A percentile compares a stretch with the other conserved stretches of the same genome.
phyloP scores from a whole-genome alignment of 92 coral and sea anemone species.

The Porites cylindrica region DNA sequence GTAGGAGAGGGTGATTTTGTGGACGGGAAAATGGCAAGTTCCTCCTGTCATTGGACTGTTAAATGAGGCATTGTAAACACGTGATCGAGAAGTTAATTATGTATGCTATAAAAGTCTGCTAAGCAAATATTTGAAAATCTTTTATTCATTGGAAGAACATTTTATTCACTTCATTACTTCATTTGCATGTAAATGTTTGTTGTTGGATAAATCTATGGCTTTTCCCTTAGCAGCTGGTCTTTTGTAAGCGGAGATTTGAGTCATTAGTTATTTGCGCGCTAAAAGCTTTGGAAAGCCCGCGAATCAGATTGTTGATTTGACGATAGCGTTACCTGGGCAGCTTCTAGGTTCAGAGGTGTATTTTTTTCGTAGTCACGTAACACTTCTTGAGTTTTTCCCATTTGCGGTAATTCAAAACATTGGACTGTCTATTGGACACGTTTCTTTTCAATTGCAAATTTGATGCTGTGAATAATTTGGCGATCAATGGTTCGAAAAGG shows the following conservation, averaged over 20 bases:
- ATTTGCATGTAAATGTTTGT: conserved; percentile 38
- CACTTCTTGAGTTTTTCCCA: neutral
- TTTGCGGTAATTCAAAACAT: neutral
- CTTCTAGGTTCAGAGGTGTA: neutral
- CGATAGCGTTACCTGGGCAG: conserved; percentile 27
- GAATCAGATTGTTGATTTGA: neutral
- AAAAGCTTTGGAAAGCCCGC: conserved; percentile 25
- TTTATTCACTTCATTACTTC: conserved; percentile 6
- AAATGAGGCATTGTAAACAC: neutral
- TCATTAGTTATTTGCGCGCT: neutral
- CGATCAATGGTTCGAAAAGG: neutral
- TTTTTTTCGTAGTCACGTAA: neutral
- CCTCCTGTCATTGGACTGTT: no score
- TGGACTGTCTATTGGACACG: conserved; percentile 14
- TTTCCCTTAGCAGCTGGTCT: conserved; percentile 87
- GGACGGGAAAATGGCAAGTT: no score
- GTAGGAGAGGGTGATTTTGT: no score
- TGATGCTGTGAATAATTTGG: conserved; percentile 35
- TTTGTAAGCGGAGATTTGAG: conserved; percentile 23
- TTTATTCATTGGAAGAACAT: conserved; percentile 3
- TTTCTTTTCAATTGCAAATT: conserved; percentile 48
- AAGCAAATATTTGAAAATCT: neutral
- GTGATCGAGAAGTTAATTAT: neutral
- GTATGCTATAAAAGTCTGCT: neutral
- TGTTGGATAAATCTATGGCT: conserved; percentile 67